Evolutionary conservation across 2,113 vertebrate species (phyloP), one percentile per base, ranked within the genome.

Genomic region (Cyanoderma ruficeps): DNA sequence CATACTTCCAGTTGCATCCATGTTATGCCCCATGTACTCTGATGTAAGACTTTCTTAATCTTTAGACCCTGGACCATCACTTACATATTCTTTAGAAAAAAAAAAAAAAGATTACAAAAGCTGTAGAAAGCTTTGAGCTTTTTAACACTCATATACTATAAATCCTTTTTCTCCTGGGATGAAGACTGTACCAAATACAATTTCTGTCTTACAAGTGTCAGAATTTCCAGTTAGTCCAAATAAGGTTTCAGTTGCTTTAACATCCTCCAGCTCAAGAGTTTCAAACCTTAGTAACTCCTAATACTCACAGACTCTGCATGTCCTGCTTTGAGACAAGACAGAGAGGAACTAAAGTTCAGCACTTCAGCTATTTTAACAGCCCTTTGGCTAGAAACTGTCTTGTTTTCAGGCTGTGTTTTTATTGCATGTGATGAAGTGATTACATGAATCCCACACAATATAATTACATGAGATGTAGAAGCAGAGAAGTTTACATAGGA

Each of bases 381-480:
- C 64, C n/a, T 91, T 69, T 94, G 89, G 70, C 57, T 61, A 90
- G 70, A 83, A 91, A 69, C 31, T 41, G 31, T 37, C 61, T 83
- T 78, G 47, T 89, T 80, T 83, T n/a, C 35, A 83, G 67, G 41
- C 83, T 93, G 68, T 72, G 53, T 61, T 92, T 84, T 91, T 89
- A 84, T 37, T 50, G 47, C 52, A 37, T 1, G 9, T 60, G 52
- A 71, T 81, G 60, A 87, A 84, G n/a, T 52, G 46, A 79, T 80
- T 79, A 71, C 0, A 3, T 31, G 19, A 87, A 82, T 64, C 70
- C 81, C 78, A 79, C 52, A 41, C 42, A 15, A 4, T 60, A 20
- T 87, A 91, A 95, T 89, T 94, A 78, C 42, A 47, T 39, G 52
- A 96, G n/a, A 59, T 33, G 76, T 28, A 74, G 60, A 70, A 83